These are phyloP conservation scores for Electrophaes corylata DNA, from an alignment of 2,888 invertebrate species.

Conservation along the genomic window DNA sequence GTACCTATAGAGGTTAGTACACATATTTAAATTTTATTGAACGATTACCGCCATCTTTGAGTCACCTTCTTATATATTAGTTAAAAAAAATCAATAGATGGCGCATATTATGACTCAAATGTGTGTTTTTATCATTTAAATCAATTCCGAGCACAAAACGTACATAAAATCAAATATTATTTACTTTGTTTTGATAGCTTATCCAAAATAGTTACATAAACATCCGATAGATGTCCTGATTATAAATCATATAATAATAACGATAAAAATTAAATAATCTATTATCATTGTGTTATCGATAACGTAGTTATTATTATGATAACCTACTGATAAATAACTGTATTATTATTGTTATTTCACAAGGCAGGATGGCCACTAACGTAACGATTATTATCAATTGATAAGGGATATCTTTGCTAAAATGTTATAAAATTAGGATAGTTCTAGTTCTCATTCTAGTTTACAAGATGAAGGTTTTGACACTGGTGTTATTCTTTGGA, in stretches of 20 bases:
- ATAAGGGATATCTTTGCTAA: constrained; percentile 29
- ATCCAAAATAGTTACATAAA: background rate
- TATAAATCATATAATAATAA: background rate
- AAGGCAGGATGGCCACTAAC: too few species aligned
- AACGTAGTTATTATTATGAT: background rate
- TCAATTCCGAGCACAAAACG: too few species aligned
- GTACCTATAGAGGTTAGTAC: too few species aligned
- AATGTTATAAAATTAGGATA: constrained; percentile 31
- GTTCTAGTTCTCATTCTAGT: background rate
- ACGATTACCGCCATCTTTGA: background rate
- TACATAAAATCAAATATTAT: too few species aligned
- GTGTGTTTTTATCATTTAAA: too few species aligned
- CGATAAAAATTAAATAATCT: too few species aligned
- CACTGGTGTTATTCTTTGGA: constrained; percentile 48
- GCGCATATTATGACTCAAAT: too few species aligned
- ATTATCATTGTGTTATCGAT: background rate
- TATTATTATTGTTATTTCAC: background rate
- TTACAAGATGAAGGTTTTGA: constrained; percentile 54
- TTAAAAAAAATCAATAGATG: too few species aligned
- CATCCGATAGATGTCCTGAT: background rate
- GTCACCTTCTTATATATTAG: background rate
- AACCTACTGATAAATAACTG: background rate
- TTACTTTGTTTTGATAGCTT: background rate
- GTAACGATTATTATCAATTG: constrained; percentile 9
- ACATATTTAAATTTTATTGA: too few species aligned